Percentiles rank a stretch among this genome's conserved stretches.
Conservation (phyloP, 2,797 vertebrate genomes). For the Chromobotia macracanthus region DNA sequence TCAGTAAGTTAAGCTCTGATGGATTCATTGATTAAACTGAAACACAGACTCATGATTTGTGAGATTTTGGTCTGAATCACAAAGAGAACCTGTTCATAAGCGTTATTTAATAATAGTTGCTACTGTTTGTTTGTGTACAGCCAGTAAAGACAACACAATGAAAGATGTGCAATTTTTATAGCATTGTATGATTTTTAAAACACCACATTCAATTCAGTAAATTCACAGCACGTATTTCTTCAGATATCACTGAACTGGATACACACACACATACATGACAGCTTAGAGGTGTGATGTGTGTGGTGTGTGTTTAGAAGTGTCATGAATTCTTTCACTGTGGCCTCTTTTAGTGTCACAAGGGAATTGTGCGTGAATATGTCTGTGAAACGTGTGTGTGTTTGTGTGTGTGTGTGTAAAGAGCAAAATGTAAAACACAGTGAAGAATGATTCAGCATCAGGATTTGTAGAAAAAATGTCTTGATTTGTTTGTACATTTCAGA, state of each 20-base stretch:
- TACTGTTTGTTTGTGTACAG: neutral
- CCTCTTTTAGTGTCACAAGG: constrained; percentile 19
- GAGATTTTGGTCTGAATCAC: too few species aligned
- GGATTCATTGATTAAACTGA: too few species aligned
- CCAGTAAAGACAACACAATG: neutral
- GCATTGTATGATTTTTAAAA: neutral
- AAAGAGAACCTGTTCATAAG: too few species aligned
- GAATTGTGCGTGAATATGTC: constrained; percentile 34
- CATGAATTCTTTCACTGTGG: constrained; percentile 24
- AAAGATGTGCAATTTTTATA: neutral
- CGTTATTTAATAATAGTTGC: too few species aligned
- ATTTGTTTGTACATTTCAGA: neutral
- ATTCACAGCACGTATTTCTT: neutral
- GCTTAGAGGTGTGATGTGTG: constrained; percentile 9
- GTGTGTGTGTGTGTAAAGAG: too few species aligned
- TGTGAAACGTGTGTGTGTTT: neutral
- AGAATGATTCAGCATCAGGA: neutral
- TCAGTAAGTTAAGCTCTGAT: neutral
- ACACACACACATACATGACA: neutral
- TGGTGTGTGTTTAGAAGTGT: constrained; percentile 38
- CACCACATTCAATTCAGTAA: neutral
- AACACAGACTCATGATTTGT: too few species aligned
- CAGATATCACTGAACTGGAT: neutral
- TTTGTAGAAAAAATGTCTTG: neutral
- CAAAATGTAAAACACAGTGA: neutral